Conservation (phyloP, 1,140 invertebrate species). For the Drosophila grimshawi region DNA sequence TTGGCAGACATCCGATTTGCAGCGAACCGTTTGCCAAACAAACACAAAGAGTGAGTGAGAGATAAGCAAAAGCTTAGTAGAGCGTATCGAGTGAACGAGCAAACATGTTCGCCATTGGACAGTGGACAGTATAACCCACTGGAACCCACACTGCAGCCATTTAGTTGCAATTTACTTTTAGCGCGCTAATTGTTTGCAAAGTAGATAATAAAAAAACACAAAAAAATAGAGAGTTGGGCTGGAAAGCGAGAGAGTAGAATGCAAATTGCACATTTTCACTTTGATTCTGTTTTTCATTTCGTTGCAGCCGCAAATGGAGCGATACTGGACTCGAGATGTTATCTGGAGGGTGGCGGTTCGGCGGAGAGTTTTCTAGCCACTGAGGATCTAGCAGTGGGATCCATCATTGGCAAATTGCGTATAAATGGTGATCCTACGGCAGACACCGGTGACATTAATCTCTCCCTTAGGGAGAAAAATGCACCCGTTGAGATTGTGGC, state of each 20-base stretch:
- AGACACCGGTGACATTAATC: slow-evolving; percentile 89
- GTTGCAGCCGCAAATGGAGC: slow-evolving; percentile 83
- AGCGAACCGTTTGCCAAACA: slow-evolving; percentile 39
- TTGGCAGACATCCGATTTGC: slow-evolving; percentile 50
- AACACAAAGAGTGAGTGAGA: slow-evolving; percentile 40
- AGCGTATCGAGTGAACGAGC: slow-evolving; percentile 68
- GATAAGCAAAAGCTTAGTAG: slow-evolving; percentile 78
- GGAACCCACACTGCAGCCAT: slow-evolving; percentile 21
- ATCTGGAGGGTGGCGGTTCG: slow-evolving; percentile 94
- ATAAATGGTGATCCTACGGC: slow-evolving; percentile 92
- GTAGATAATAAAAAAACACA: not conserved
- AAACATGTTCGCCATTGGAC: slow-evolving; percentile 65
- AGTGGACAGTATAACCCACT: slow-evolving; percentile 59
- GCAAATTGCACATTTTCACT: slow-evolving; percentile 28
- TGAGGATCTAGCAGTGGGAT: slow-evolving; percentile 92
- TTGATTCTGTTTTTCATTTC: slow-evolving; percentile 31
- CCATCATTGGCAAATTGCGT: slow-evolving; percentile 89
- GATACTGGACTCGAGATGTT: slow-evolving; percentile 93
- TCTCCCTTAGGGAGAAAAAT: slow-evolving; percentile 91
- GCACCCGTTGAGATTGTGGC: slow-evolving; percentile 91
- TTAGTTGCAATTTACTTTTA: slow-evolving; percentile 60
- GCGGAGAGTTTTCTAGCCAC: slow-evolving; percentile 95
- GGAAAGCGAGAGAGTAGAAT: slow-evolving; percentile 48
- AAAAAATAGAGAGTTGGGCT: slow-evolving; percentile 30
- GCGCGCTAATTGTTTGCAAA: slow-evolving; percentile 32